These are phyloP conservation scores for Pyrgus malvae DNA, from an alignment of 2,888 invertebrate genomes.

Conservation along the genomic window DNA sequence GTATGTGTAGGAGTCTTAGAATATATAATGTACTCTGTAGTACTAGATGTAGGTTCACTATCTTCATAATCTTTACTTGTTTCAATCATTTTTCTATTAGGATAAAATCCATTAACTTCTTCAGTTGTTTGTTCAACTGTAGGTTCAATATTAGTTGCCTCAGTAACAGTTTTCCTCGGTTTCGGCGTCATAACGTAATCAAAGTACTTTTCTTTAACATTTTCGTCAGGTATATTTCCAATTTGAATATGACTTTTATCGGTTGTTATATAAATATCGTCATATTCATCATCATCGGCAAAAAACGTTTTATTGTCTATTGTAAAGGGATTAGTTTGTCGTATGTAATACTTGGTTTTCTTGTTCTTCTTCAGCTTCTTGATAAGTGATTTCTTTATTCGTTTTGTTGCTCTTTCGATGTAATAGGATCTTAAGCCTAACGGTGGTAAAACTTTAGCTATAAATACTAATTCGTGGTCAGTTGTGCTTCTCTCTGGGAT, in stretches of 20 bases:
- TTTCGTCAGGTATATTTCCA: background rate
- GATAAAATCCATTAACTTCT: background rate
- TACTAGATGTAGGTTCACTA: too few species aligned
- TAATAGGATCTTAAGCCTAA: slow-evolving; percentile 86
- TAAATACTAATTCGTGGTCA: slow-evolving; percentile 86
- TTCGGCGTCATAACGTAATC: background rate
- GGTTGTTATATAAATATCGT: slow-evolving; percentile 35
- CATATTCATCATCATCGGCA: slow-evolving; percentile 36
- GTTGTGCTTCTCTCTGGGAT: slow-evolving; percentile 82
- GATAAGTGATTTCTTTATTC: slow-evolving; percentile 39
- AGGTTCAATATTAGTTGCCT: background rate
- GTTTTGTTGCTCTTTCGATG: slow-evolving; percentile 43
- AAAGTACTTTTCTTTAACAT: background rate
- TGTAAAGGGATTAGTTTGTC: slow-evolving; percentile 39
- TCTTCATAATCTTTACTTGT: too few species aligned
- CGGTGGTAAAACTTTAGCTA: slow-evolving; percentile 84
- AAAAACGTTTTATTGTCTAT: slow-evolving; percentile 38
- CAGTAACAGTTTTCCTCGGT: background rate
- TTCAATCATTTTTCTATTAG: background rate
- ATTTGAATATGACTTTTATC: slow-evolving; percentile 14
- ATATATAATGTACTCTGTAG: background rate
- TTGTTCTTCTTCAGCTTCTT: slow-evolving; percentile 46
- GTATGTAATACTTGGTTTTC: slow-evolving; percentile 45
- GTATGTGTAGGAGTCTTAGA: background rate
- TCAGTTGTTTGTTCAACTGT: background rate